Evolutionary conservation across 2,888 invertebrate species (phyloP).

Genomic region (Zootermopsis nevadensis): DNA sequence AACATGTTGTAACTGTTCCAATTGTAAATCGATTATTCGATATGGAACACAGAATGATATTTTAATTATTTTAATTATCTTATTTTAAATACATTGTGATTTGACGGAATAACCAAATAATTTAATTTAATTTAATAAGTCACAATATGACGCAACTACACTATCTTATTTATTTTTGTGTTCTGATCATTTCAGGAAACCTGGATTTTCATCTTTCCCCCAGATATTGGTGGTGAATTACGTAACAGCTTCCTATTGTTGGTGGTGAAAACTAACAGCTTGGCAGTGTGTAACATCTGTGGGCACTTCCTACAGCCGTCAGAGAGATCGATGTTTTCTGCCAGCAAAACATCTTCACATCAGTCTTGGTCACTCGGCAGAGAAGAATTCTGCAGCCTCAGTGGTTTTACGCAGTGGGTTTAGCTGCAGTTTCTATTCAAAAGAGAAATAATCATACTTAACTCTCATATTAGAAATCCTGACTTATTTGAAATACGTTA

Average conservation of each 20-base stretch:
- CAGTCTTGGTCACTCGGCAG: constrained; percentile 7
- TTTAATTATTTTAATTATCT: too few relatives aligned
- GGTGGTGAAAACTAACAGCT: constrained; percentile 11
- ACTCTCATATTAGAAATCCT: neutral
- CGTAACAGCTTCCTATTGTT: neutral
- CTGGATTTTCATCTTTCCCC: neutral
- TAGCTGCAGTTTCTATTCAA: too few relatives aligned
- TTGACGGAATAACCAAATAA: too few relatives aligned
- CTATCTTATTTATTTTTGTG: neutral
- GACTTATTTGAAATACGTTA: too few relatives aligned
- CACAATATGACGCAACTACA: too few relatives aligned
- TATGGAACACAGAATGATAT: too few relatives aligned
- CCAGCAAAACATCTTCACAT: neutral
- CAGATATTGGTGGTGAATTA: neutral
- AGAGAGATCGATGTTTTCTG: neutral
- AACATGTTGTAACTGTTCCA: too few relatives aligned
- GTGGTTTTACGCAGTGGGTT: neutral
- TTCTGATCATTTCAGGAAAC: neutral
- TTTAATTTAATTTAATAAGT: too few relatives aligned
- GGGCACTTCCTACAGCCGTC: neutral
- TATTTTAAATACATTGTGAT: too few relatives aligned
- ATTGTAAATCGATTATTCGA: too few relatives aligned
- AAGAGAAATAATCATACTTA: neutral
- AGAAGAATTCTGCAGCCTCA: neutral
- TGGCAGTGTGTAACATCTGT: neutral